Evolutionary conservation across 2,113 vertebrate species (phyloP), one percentile per base, ranked within the genome.

Genomic region (Xiphophorus couchianus): DNA sequence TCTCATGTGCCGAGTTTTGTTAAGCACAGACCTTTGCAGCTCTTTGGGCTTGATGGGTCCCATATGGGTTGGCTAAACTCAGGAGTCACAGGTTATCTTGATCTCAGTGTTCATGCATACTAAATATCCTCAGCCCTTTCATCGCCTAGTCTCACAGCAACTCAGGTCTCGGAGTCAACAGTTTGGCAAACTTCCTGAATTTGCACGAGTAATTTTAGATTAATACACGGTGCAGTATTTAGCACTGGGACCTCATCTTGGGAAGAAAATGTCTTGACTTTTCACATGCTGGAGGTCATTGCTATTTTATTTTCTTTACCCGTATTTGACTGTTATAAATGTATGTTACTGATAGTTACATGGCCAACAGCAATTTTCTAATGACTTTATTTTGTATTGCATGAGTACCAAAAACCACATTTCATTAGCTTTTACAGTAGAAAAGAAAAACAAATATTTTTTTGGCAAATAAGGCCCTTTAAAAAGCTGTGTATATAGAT

Each of bases 61-160:
- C 84, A 77, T 61, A 74, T 87, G 81, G 74, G 62, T 69, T 30
- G 35, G 42, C 71, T 70, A 80, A 89, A 89, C 76, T 75, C 68
- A 29, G 0, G 9, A 73, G 75, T 78, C 33, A 30, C 82, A 66
- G 71, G 81, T 87, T 83, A 84, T 86, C 78, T 79, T 69, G 3
- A 71, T 75, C 66, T 75, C 77, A 31, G 12, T 62, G 66, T 80
- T 81, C 78, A 84, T 88, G 85, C 89, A 89, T 90, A 78, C 80
- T 78, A 78, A 84, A 69, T 61, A 58, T 66, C 30, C 30, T 5
- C 33, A 33, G 39, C 17, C 78, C 76, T 77, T 87, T 85, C 74
- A 89, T 88, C 87, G 71, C 70, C 64, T n/a, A 69, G 71, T 84
- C 80, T 84, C 83, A 33, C 62, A 74, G 80, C 64, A 86, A 71